Evolutionary conservation across 2,113 vertebrate species (phyloP).

Genomic region (Chamaetylas fuelleborni): DNA sequence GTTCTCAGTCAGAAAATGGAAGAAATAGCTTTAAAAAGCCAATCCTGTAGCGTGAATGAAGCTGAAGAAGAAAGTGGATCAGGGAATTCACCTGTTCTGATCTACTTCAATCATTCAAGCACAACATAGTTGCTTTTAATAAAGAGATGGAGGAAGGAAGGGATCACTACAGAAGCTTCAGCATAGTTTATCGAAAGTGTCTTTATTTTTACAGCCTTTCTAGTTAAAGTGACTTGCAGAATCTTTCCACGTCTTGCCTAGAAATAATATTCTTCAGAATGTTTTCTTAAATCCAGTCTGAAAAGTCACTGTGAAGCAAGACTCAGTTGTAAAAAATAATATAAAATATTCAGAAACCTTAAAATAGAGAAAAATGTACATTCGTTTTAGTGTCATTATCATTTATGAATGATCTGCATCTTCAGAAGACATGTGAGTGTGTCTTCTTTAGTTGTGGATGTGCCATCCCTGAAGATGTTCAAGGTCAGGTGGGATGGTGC

Average conservation of each 20-base stretch:
- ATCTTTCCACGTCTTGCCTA: neutral
- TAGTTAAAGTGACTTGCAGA: neutral
- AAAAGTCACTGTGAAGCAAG: neutral
- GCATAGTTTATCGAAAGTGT: neutral
- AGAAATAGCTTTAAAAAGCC: neutral
- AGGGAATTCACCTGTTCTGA: neutral
- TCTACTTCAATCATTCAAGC: neutral
- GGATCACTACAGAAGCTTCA: neutral
- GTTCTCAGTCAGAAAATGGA: neutral
- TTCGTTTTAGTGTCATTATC: neutral
- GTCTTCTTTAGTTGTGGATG: neutral
- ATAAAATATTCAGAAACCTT: neutral
- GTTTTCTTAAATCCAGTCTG: neutral
- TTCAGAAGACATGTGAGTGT: neutral
- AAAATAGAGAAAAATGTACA: neutral
- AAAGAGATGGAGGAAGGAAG: neutral
- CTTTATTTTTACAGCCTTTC: neutral
- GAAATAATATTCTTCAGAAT: neutral
- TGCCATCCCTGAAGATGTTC: neutral
- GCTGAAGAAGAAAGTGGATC: neutral
- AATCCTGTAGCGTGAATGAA: neutral
- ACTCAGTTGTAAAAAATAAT: neutral
- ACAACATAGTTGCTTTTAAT: neutral
- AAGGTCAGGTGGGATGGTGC: accelerated
- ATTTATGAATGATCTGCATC: neutral